Evolutionary conservation across 2,113 vertebrate species (phyloP).

Genomic region (Blennius ocellaris): DNA sequence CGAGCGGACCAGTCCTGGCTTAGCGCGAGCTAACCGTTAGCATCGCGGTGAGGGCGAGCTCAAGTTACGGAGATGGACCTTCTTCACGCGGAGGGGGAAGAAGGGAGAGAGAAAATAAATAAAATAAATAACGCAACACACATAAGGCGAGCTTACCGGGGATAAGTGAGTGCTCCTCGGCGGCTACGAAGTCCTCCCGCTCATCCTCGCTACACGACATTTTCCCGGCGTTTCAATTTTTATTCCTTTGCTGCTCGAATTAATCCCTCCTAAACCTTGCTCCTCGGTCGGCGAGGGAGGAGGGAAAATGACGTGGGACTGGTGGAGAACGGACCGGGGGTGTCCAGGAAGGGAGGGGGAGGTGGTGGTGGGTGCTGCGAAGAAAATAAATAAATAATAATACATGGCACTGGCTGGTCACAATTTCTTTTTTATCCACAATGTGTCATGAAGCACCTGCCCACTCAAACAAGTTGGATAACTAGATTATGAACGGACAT

Average conservation of each 20-base stretch:
- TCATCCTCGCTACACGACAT: conserved; percentile 87
- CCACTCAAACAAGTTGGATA: conserved; percentile 62
- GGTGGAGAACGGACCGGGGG: conserved; percentile 75
- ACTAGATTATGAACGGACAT: conserved; percentile 42
- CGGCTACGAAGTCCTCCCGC: conserved; percentile 76
- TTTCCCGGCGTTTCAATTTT: conserved; percentile 47
- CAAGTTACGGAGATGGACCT: conserved; percentile 69
- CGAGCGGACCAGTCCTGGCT: conserved; percentile 57
- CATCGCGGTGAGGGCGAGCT: conserved; percentile 61
- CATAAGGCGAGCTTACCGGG: conserved; percentile 71
- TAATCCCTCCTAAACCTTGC: conserved; percentile 76
- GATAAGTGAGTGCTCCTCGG: conserved; percentile 71
- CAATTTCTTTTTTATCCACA: neutral
- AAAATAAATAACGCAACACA: too few species aligned
- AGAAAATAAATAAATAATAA: conserved; percentile 44
- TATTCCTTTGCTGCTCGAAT: conserved; percentile 56
- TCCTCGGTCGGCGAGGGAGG: conserved; percentile 79
- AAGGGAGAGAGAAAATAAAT: too few species aligned
- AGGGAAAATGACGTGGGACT: conserved; percentile 82
- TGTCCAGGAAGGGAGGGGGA: conserved; percentile 71
- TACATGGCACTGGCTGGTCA: conserved; percentile 37
- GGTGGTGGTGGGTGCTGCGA: conserved; percentile 40
- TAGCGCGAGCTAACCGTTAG: conserved; percentile 73
- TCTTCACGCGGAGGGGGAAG: conserved; percentile 2
- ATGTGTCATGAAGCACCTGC: conserved; percentile 42